Conservation (phyloP, 2,888 invertebrate species). For the Hypselothyrea guttata region DNA sequence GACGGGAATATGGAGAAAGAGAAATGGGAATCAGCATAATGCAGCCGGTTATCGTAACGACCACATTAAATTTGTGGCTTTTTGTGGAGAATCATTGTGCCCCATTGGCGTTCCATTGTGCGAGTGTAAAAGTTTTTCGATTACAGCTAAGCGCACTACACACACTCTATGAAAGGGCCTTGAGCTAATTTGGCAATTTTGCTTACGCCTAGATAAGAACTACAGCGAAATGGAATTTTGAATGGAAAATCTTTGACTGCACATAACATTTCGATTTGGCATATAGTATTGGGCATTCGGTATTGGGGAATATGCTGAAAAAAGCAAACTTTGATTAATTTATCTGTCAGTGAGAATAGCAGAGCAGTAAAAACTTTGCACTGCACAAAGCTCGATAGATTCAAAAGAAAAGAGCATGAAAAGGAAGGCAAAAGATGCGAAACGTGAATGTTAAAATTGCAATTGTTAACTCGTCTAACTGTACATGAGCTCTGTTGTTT, state of each 20-base stretch:
- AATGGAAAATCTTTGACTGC: conserved; percentile 70
- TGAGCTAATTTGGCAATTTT: conserved; percentile 65
- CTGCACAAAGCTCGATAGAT: conserved; percentile 39
- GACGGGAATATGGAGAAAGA: neutral
- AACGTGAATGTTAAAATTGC: conserved; percentile 56
- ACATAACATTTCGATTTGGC: conserved; percentile 34
- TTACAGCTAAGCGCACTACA: conserved; percentile 48
- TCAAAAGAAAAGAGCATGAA: neutral
- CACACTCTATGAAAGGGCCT: conserved; percentile 35
- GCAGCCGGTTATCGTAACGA: conserved; percentile 52
- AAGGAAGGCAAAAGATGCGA: neutral
- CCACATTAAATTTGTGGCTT: conserved; percentile 47
- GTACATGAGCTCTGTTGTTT: conserved; percentile 35
- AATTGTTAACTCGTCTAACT: conserved; percentile 69
- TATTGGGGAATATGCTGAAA: conserved; percentile 6
- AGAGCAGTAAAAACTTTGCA: conserved; percentile 44
- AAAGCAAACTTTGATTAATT: conserved; percentile 63
- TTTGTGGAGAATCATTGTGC: conserved; percentile 49
- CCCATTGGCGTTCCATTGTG: conserved; percentile 47
- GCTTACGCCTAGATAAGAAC: conserved; percentile 39
- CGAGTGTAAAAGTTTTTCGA: conserved; percentile 69
- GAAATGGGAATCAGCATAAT: conserved; percentile 11
- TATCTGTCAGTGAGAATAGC: conserved; percentile 60
- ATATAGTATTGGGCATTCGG: conserved; percentile 4
- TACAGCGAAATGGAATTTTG: conserved; percentile 49